A percentile compares a stretch with the other conserved stretches of the same genome.
phyloP scores from a whole-genome alignment of 2,888 invertebrate species.

The Nomada ferruginata region DNA sequence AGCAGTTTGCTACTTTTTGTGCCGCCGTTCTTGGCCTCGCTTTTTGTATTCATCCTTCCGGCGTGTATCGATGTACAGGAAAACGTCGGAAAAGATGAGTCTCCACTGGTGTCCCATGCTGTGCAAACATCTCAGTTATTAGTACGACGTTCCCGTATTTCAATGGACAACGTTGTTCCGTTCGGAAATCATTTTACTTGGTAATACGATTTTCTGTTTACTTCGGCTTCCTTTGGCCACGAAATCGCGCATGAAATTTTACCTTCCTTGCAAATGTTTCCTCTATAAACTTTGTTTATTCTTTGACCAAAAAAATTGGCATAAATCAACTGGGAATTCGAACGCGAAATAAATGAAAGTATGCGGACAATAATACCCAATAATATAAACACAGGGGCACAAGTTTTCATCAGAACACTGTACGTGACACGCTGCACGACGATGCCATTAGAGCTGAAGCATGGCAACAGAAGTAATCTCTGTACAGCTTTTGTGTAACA shows the following conservation, averaged over 20 bases:
- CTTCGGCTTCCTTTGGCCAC: slow-evolving; percentile 23
- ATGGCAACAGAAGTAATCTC: slow-evolving; percentile 39
- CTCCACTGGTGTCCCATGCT: slow-evolving; percentile 42
- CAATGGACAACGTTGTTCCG: slow-evolving; percentile 47
- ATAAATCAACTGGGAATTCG: too few relatives aligned
- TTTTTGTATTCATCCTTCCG: slow-evolving; percentile 16
- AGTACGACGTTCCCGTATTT: slow-evolving; percentile 36
- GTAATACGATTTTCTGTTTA: slow-evolving; percentile 54
- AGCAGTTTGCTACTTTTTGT: not conserved
- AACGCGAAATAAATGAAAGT: too few relatives aligned
- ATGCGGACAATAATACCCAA: too few relatives aligned
- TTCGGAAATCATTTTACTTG: slow-evolving; percentile 57
- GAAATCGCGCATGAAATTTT: slow-evolving; percentile 42
- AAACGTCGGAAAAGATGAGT: slow-evolving; percentile 51
- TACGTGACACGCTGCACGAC: not conserved
- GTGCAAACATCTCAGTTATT: slow-evolving; percentile 54
- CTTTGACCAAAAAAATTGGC: too few relatives aligned
- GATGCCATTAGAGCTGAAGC: slow-evolving; percentile 27
- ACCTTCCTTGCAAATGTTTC: not conserved
- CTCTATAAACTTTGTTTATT: not conserved
- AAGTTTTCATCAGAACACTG: not conserved
- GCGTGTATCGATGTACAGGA: slow-evolving; percentile 15
- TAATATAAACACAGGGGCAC: too few relatives aligned
- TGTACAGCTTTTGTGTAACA: slow-evolving; percentile 40
- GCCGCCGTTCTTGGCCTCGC: too few relatives aligned